Conservation (phyloP, 2,888 invertebrate species). For the Cheiracanthium punctorium region DNA sequence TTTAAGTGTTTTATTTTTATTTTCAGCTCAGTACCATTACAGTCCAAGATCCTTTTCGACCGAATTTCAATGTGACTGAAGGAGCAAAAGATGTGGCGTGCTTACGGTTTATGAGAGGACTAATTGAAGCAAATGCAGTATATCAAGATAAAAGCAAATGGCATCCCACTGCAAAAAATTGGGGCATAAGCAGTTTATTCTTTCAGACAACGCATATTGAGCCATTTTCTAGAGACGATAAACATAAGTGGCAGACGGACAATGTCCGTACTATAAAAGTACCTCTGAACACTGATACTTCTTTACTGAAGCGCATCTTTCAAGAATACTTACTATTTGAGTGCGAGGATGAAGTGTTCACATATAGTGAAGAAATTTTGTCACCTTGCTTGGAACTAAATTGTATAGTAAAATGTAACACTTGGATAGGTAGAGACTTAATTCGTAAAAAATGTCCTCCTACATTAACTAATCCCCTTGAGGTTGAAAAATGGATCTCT, state of each 20-base stretch:
- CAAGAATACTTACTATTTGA: constrained; percentile 45
- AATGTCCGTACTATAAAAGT: constrained; percentile 18
- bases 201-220: background rate
- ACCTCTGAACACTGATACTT: background rate
- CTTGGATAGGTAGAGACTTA: constrained; percentile 44
- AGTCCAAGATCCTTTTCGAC: constrained; percentile 53
- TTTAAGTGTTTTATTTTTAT: background rate
- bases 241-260: background rate
- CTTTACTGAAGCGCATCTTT: constrained; percentile 27
- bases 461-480: background rate
- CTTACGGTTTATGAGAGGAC: constrained; percentile 15
- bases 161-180: constrained; percentile 12
- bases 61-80: constrained; percentile 26
- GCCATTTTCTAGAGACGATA: background rate
- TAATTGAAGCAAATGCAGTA: constrained; percentile 7
- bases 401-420: constrained; percentile 36
- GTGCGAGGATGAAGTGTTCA: background rate
- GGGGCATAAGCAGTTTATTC: constrained; percentile 40
- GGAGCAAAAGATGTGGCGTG: constrained; percentile 16
- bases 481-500: constrained; percentile 43
- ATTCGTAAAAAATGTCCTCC: background rate
- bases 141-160: constrained; percentile 28
- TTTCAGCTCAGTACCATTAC: constrained; percentile 45
- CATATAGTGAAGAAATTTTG: background rate
- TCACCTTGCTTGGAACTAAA: constrained; percentile 33